phyloP scores from a whole-genome alignment of 2,888 invertebrate genomes.

The Epicampocera succincta region DNA sequence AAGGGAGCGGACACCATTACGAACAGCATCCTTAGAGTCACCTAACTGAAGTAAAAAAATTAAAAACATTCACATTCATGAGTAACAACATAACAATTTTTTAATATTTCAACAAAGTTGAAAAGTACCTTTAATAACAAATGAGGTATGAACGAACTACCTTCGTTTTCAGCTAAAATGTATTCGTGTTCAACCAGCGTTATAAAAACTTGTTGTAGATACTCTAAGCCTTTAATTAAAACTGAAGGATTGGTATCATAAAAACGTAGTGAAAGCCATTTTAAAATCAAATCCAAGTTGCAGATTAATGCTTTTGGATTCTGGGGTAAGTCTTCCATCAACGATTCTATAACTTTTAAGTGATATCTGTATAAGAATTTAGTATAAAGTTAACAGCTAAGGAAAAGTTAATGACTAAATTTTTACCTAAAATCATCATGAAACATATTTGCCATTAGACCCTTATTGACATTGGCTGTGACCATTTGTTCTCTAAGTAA shows the following conservation, averaged over 20 bases:
- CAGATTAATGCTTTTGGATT: conserved; percentile 90
- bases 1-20: conserved; percentile 92
- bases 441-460: conserved; percentile 94
- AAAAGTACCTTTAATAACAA: conserved; percentile 90
- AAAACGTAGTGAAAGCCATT: conserved; percentile 97
- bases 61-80: neutral
- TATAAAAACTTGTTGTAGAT: conserved; percentile 91
- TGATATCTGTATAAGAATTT: conserved; percentile 87
- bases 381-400: neutral
- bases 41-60: conserved; percentile 86
- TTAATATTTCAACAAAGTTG: neutral
- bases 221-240: conserved; percentile 96
- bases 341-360: conserved; percentile 95
- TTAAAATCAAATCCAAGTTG: conserved; percentile 96
- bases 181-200: conserved; percentile 91
- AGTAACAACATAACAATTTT: neutral
- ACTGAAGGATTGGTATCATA: conserved; percentile 99
- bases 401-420: neutral
- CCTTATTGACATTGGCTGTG: conserved; percentile 92
- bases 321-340: conserved; percentile 91
- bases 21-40: conserved; percentile 96
- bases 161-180: conserved; percentile 94
- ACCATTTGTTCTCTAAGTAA: conserved; percentile 95
- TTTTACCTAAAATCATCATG: conserved; percentile 92
- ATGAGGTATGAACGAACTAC: conserved; percentile 96